Base-by-base conservation (phyloP, 1,140 invertebrate genomes). In the Bombus sibiricus region DNA sequence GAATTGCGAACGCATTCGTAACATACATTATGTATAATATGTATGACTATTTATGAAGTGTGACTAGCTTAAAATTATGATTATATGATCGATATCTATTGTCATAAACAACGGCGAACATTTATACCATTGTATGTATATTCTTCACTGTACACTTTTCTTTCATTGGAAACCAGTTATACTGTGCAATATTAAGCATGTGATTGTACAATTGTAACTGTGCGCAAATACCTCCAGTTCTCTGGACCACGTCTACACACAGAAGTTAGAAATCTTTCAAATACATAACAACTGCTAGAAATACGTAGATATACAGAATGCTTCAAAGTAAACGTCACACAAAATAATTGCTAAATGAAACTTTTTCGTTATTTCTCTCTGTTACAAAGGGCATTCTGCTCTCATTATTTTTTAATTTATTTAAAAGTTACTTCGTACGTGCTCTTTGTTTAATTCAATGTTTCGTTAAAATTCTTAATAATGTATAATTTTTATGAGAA, bases 1-100 rank as follows among this genome's bases (percentile, higher is more conserved):
- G 66, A 71, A 53, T 85, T 32, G 66, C 47, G 37, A 85, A 62
- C 34, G 28, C 53, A 12, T 37, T 57, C 57, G 10, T 4, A 53
- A 37, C 43, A 47, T 47, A 68, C 57, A 47, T 47, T 53, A 9
- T 43, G 28, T 37, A 37, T 34, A 47, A 32, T 57, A 62, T 76
- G 69, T 71, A 71, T 86, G 75, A 89, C 74, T 89, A 89, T 89
- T 81, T 69, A 78, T 73, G 41, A 89, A 83, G 64, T 76, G 88
- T 89, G 88, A 89, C 88, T 89, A 89, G 88, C 88, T 89, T 86
- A 88, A 86, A 80, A 83, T 85, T 85, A 85, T 85, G 84, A 89
- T 89, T 86, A 81, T 66, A 75, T 72, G 78, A 62, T 81, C 83
- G 71, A 34, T 80, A 9, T 64, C 68, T 85, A 80, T 80, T 85